Base-by-base conservation (phyloP, 2,797 vertebrate species). In the Holocentrus rufus region DNA sequence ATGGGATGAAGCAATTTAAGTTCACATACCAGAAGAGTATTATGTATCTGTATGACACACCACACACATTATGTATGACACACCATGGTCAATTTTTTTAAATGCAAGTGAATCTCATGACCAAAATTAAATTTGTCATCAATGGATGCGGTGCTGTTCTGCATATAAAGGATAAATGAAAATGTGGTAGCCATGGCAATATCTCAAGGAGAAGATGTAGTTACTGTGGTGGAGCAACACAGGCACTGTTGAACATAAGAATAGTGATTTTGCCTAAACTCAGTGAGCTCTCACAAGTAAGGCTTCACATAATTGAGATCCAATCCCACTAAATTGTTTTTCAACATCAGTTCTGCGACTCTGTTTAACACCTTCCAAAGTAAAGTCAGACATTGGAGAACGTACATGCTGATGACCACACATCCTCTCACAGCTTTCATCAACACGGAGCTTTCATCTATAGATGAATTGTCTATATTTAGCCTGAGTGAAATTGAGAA, bases 261-360 rank as follows among this genome's bases (percentile, higher is more conserved):
- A 82, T 77, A 82, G 77, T 72, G 78, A 87, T 88, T 85, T 87
- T 73, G 76, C 83, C 89, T 85, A 76, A 74, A 74, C 76, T 87
- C 82, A 57, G 65, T 78, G 64, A 65, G 17, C 76, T 64, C 72
- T 73, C 81, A 76, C 60, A 65, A 81, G 77, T 53, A 17, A 69
- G 50, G 88, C 85, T 90, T 67, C 77, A 15, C 87, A 82, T 79
- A 76, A 87, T 66, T 82, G 81, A 81, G 76, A 81, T 85, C 78
- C 85, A 65, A 70, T 83, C 63, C 55, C 7, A 58, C 76, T 78
- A 61, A 69, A 70, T 50, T 87, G 65, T 79, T 83, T 54, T 84
- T 85, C 63, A 39, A 62, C 76, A 60, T 80, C 80, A 74, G 57
- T 73, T 75, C 64, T 11, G 62, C 18, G 68, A 55, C 65, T 72